These are phyloP conservation scores for Butorides virescens DNA, from an alignment of 2,113 vertebrate species.

Conservation along the genomic window DNA sequence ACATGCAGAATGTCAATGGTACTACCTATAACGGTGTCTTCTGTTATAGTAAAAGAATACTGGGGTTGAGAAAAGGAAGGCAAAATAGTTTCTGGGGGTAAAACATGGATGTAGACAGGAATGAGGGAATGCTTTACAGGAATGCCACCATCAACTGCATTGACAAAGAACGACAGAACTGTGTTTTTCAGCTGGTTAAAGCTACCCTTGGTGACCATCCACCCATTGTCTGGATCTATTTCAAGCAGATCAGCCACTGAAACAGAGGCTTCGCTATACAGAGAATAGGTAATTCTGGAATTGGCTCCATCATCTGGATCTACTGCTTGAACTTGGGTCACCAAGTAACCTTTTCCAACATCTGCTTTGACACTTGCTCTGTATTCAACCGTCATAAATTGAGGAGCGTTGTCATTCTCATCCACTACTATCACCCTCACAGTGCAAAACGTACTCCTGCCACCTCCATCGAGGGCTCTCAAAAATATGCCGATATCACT, in stretches of 20 bases:
- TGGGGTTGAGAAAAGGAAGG: constrained; percentile 90
- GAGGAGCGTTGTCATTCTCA: constrained; percentile 92
- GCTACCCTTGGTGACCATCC: constrained; percentile 95
- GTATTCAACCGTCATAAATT: constrained; percentile 86
- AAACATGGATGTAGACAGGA: constrained; percentile 93
- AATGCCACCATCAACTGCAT: constrained; percentile 91
- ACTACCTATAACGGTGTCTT: constrained; percentile 88
- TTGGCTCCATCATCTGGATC: constrained; percentile 91
- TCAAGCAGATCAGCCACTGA: constrained; percentile 90
- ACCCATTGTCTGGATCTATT: constrained; percentile 96
- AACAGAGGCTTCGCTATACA: constrained; percentile 91
- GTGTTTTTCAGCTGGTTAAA: constrained; percentile 89
- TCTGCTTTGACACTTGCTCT: constrained; percentile 90
- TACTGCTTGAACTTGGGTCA: constrained; percentile 90
- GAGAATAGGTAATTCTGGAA: constrained; percentile 89
- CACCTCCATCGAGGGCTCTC: constrained; percentile 88
- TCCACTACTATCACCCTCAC: constrained; percentile 89
- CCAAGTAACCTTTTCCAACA: constrained; percentile 86
- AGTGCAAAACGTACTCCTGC: constrained; percentile 85
- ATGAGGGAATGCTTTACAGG: constrained; percentile 89
- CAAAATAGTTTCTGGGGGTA: constrained; percentile 84
- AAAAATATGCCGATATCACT: constrained; percentile 83
- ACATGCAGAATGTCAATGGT: constrained; percentile 84
- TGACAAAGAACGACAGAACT: constrained; percentile 94
- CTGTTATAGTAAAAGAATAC: constrained; percentile 86